A percentile compares a stretch with the other conserved stretches of the same genome.
Evolutionary conservation across 2,113 vertebrate species (phyloP).

Genomic region (Coregonus clupeaformis): DNA sequence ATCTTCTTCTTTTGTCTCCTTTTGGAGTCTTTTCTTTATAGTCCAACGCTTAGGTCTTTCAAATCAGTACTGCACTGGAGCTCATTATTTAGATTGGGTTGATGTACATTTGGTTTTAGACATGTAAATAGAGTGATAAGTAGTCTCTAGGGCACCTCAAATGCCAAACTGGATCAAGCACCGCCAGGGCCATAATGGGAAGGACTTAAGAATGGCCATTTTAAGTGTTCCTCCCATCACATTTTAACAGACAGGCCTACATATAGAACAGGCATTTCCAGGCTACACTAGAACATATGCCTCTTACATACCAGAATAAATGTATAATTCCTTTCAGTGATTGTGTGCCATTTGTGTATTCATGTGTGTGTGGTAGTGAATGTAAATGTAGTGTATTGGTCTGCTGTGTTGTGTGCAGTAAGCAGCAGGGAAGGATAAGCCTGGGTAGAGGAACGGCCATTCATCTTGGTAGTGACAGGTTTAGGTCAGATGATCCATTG

Average conservation of each 20-base stretch:
- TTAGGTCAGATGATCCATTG: constrained; percentile 60
- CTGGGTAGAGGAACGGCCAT: constrained; percentile 42
- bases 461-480: constrained; percentile 67
- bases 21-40: neutral
- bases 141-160: neutral
- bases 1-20: neutral
- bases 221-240: too few species aligned
- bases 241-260: too few species aligned
- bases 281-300: neutral
- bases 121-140: neutral
- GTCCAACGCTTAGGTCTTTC: neutral
- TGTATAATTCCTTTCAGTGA: neutral
- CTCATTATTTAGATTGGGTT: constrained; percentile 3
- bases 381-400: neutral
- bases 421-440: constrained; percentile 38
- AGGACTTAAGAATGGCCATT: too few species aligned
- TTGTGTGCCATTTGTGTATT: neutral
- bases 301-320: neutral
- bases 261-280: neutral
- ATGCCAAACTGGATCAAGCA: neutral
- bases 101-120: neutral
- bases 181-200: too few species aligned
- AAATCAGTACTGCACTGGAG: neutral
- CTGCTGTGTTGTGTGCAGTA: constrained; percentile 9
- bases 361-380: neutral